A percentile compares a stretch with the other conserved stretches of the same genome.
Evolutionary conservation across 2,113 vertebrate species (phyloP).

Genomic region (Oreochromis niloticus): DNA sequence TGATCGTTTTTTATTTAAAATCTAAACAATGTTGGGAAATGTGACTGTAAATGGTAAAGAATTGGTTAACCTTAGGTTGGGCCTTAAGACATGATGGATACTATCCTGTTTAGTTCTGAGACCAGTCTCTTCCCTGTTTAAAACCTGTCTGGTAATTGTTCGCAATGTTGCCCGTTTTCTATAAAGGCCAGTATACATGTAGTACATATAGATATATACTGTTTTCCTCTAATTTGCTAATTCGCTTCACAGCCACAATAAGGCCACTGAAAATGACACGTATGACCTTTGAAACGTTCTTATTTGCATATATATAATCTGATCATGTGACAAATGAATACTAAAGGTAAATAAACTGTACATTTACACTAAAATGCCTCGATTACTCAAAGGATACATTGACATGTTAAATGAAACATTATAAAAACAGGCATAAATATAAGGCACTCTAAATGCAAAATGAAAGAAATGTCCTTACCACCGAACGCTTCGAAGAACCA

Average conservation of each 20-base stretch:
- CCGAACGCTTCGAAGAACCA: constrained; percentile 66
- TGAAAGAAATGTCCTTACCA: constrained; percentile 68
- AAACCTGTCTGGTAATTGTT: background rate
- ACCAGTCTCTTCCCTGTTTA: background rate
- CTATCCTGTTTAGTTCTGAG: background rate
- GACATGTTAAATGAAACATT: constrained; percentile 82
- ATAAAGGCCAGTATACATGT: background rate
- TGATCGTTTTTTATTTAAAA: background rate
- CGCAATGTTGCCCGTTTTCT: background rate
- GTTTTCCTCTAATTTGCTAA: constrained; percentile 40
- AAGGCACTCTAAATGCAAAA: constrained; percentile 99
- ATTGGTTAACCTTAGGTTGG: background rate
- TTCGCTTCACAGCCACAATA: constrained; percentile 61
- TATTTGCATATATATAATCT: constrained; percentile 83
- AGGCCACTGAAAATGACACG: constrained; percentile 71
- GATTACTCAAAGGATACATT: constrained; percentile 78
- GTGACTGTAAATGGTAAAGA: constrained; percentile 55
- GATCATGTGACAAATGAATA: constrained; percentile 63
- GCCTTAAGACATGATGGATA: background rate
- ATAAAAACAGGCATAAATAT: constrained; percentile 99
- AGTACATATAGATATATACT: background rate
- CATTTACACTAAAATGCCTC: constrained; percentile 68
- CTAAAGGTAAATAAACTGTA: constrained; percentile 67
- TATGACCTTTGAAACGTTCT: constrained; percentile 62
- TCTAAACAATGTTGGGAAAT: constrained; percentile 46